Conservation (phyloP, 2,797 vertebrate species). For the Gallinago solitaria region DNA sequence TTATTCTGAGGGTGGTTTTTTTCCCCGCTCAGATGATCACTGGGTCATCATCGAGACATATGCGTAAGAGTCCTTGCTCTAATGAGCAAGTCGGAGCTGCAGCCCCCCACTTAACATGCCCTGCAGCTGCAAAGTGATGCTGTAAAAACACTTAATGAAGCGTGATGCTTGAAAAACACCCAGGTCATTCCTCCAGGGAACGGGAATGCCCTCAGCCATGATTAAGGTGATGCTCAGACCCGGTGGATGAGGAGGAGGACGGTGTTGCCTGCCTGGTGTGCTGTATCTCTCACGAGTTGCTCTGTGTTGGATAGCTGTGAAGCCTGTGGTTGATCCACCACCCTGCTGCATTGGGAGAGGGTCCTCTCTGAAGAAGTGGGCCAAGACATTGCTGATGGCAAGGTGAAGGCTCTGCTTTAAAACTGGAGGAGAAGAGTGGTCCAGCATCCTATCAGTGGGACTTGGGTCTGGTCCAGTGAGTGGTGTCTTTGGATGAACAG, state of each 20-base stretch:
- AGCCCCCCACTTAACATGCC: neutral
- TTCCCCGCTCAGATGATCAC: neutral
- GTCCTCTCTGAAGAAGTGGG: neutral
- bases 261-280: neutral
- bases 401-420: neutral
- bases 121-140: constrained; percentile 5
- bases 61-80: fast-evolving
- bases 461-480: neutral
- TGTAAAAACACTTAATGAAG: neutral
- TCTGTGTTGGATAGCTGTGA: neutral
- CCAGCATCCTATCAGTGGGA: neutral
- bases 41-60: neutral
- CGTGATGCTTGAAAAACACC: neutral
- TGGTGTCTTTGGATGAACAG: neutral
- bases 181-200: neutral
- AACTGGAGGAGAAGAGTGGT: neutral
- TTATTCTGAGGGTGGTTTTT: neutral
- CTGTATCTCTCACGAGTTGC: fast-evolving
- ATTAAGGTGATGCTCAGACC: neutral
- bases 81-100: neutral
- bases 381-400: neutral
- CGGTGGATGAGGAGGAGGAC: fast-evolving
- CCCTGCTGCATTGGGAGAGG: neutral
- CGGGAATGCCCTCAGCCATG: neutral
- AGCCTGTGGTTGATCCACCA: neutral